Evolutionary conservation across 2,797 vertebrate species (phyloP).

Genomic region (Momotus momota): DNA sequence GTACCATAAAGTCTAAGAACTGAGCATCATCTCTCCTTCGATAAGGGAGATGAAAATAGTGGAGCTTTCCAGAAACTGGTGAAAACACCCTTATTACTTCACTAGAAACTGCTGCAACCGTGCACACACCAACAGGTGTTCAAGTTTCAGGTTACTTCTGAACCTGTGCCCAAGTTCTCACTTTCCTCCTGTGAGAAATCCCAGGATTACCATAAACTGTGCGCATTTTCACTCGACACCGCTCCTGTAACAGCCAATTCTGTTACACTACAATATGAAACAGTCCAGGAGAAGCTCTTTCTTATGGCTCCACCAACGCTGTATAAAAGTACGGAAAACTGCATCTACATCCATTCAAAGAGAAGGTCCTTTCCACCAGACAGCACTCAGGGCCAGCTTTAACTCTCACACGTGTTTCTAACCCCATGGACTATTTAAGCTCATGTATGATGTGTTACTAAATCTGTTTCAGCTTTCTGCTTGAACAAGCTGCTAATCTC

Average conservation of each 20-base stretch:
- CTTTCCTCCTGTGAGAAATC: neutral
- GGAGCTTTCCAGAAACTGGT: neutral
- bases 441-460: conserved; percentile 37
- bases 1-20: neutral
- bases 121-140: neutral
- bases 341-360: neutral
- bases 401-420: neutral
- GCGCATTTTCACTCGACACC: neutral
- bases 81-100: neutral
- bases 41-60: neutral
- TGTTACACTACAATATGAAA: neutral
- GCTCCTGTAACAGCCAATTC: neutral
- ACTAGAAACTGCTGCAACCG: neutral
- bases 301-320: neutral
- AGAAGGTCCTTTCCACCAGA: neutral
- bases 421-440: neutral
- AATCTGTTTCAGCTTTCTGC: conserved; percentile 59
- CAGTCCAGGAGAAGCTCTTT: neutral
- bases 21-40: neutral
- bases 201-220: no score
- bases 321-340: neutral
- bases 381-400: neutral
- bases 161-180: neutral
- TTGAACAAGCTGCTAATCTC: conserved; percentile 57
- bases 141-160: neutral